A percentile compares a stretch with the other conserved stretches of the same genome.
Evolutionary conservation across 2,888 invertebrate species (phyloP).

Genomic region (Osedax frankpressi): DNA sequence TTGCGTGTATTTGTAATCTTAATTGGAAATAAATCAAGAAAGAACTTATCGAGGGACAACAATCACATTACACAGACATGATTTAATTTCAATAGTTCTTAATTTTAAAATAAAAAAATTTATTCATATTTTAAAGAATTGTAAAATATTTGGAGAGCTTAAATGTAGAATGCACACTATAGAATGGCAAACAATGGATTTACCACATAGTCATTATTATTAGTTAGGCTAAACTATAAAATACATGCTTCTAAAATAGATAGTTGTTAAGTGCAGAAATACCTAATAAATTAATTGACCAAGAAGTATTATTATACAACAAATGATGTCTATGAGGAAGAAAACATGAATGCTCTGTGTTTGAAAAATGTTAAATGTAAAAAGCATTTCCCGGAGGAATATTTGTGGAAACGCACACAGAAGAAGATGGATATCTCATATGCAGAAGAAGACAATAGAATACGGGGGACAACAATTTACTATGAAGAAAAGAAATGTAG

Average conservation of each 20-base stretch:
- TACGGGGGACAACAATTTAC: not conserved
- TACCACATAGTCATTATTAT: not conserved
- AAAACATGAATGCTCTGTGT: not conserved
- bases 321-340: not conserved
- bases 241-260: not conserved
- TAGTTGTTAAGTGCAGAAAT: not conserved
- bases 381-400: not conserved
- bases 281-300: not conserved
- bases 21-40: not conserved
- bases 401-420: not conserved
- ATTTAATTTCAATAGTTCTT: not conserved
- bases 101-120: not conserved
- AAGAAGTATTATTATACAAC: not conserved
- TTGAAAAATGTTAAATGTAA: not conserved
- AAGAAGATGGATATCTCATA: not conserved
- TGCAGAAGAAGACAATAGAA: too few relatives aligned
- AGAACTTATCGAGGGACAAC: not conserved
- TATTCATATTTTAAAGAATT: not conserved
- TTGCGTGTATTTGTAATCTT: not conserved
- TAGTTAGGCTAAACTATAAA: not conserved
- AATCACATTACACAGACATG: not conserved
- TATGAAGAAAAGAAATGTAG: not conserved
- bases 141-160: not conserved
- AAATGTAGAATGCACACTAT: not conserved
- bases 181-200: not conserved